A percentile compares a stretch with the other conserved stretches of the same genome.
These are phyloP conservation scores for Marronus borbonicus DNA, from an alignment of 2,888 invertebrate species.

Conservation along the genomic window DNA sequence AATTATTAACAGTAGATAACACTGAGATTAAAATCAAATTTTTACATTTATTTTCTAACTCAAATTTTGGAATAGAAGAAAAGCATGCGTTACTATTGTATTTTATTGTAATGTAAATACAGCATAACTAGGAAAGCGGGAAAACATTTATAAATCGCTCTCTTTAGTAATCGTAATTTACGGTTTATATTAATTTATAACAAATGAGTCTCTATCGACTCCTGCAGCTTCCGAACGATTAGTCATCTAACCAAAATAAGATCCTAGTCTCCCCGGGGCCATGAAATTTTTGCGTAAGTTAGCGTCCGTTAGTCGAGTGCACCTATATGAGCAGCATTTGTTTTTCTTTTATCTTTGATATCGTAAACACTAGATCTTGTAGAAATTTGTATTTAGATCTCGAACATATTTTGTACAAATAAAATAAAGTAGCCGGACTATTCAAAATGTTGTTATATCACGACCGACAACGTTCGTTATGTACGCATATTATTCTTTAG, in stretches of 20 bases:
- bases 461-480: no score
- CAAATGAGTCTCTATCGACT: conserved; percentile 32
- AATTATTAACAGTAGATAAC: no score
- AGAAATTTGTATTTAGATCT: not conserved
- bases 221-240: conserved; percentile 22
- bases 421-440: not conserved
- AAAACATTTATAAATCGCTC: conserved; percentile 30
- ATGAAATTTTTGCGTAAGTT: conserved; percentile 27
- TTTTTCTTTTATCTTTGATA: conserved; percentile 19
- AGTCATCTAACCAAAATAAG: conserved; percentile 34
- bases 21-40: no score
- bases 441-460: not conserved
- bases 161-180: conserved; percentile 25
- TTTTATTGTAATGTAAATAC: no score
- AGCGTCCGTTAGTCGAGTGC: conserved; percentile 21
- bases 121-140: not conserved
- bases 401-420: not conserved
- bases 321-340: conserved; percentile 12
- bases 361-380: conserved; percentile 15
- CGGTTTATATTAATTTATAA: conserved; percentile 33
- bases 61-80: no score
- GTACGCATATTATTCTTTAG: no score
- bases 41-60: no score
- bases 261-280: conserved; percentile 19
- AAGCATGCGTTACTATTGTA: no score